phyloP scores from a whole-genome alignment of 2,888 invertebrate genomes.

The Arrhopalites spinosus region DNA sequence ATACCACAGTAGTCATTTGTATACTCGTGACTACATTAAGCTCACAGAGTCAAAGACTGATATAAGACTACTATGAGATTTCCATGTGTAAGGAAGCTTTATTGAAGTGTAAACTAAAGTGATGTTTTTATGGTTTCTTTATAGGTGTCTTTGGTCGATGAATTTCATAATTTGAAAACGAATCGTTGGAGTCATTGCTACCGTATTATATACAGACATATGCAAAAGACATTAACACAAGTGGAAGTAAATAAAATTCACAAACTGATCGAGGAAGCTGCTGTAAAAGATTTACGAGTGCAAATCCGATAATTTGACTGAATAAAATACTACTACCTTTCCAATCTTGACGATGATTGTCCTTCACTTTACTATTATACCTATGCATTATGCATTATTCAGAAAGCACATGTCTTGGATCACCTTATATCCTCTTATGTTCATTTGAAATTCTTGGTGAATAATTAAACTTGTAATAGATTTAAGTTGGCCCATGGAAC shows the following conservation, averaged over 20 bases:
- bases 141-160: constrained; percentile 80
- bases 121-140: constrained; percentile 48
- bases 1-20: too few species aligned
- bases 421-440: constrained; percentile 30
- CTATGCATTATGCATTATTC: constrained; percentile 42
- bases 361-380: constrained; percentile 23
- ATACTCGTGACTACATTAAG: constrained; percentile 20
- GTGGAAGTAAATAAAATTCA: constrained; percentile 87
- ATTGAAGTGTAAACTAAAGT: constrained; percentile 33
- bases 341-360: constrained; percentile 24
- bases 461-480: constrained; percentile 44
- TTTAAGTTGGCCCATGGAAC: constrained; percentile 26
- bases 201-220: constrained; percentile 87
- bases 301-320: constrained; percentile 52
- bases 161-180: constrained; percentile 82
- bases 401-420: constrained; percentile 43
- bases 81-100: constrained; percentile 17
- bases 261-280: constrained; percentile 70
- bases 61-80: background rate
- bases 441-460: constrained; percentile 32
- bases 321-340: constrained; percentile 31
- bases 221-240: constrained; percentile 86
- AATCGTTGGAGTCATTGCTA: constrained; percentile 85
- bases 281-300: constrained; percentile 62
- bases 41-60: background rate